These are phyloP conservation scores for Nephrocerus scutellatus DNA, from an alignment of 2,888 invertebrate genomes.

Conservation along the genomic window DNA sequence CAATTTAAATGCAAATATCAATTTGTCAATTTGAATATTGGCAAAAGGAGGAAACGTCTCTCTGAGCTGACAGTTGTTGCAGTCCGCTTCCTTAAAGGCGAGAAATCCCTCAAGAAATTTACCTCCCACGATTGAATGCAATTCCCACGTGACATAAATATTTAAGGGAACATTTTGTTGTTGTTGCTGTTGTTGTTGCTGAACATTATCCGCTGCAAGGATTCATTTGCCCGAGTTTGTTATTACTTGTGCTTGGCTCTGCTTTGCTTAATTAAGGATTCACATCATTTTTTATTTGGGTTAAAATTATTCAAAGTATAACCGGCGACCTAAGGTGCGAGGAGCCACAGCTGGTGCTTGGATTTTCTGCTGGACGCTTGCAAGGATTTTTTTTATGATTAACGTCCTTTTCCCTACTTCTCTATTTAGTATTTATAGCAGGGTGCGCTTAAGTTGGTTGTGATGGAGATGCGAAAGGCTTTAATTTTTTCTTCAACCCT, in stretches of 20 bases:
- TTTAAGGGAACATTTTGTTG: constrained; percentile 10
- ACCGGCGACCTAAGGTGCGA: too few species aligned
- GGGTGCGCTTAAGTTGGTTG: too few species aligned
- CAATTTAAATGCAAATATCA: constrained; percentile 50
- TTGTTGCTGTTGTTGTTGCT: constrained; percentile 4
- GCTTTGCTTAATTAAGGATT: constrained; percentile 45
- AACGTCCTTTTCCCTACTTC: constrained; percentile 12
- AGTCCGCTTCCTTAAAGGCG: constrained; percentile 6
- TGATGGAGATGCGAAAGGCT: too few species aligned
- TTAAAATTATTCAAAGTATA: constrained; percentile 49
- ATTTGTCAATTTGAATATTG: constrained; percentile 45
- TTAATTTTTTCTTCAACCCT: neutral
- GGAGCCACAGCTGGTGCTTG: constrained; percentile 25
- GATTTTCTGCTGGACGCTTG: neutral
- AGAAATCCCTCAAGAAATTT: constrained; percentile 18
- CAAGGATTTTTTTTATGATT: constrained; percentile 12
- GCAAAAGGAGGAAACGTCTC: constrained; percentile 11
- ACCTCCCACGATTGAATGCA: constrained; percentile 19
- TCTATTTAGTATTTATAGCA: too few species aligned
- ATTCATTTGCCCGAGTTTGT: constrained; percentile 9
- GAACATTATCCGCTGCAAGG: constrained; percentile 19
- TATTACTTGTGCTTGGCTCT: constrained; percentile 17
- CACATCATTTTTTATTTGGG: constrained; percentile 48
- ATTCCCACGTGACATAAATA: constrained; percentile 28
- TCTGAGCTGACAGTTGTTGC: constrained; percentile 5